Evolutionary conservation across 2,113 vertebrate species (phyloP).

Genomic region (Ellobius talpinus): DNA sequence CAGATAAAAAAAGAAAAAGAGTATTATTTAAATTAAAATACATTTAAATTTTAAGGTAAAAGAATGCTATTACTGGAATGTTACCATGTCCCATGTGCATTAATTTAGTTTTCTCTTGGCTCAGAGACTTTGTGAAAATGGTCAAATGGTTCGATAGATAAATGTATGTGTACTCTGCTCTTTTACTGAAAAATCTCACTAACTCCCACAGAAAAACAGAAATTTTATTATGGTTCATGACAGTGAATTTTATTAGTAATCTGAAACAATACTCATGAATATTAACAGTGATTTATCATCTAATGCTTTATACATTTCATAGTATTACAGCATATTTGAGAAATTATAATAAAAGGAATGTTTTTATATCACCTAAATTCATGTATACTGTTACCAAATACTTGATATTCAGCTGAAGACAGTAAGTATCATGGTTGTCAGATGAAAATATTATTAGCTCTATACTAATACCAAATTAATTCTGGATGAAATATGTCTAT

Average conservation of each 20-base stretch:
- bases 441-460: background rate
- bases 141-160: background rate
- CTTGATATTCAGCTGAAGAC: background rate
- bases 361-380: background rate
- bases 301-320: background rate
- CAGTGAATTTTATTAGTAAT: constrained; percentile 18
- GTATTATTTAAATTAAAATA: background rate
- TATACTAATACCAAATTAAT: background rate
- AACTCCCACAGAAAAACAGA: background rate
- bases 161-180: background rate
- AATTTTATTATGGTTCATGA: background rate
- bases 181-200: background rate
- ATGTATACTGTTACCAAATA: background rate
- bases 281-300: background rate
- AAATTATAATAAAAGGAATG: background rate
- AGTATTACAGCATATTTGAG: constrained; percentile 2
- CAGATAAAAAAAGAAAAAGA: background rate
- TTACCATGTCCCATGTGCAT: background rate
- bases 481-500: background rate
- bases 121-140: background rate
- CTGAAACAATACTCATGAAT: constrained; percentile 51
- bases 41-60: background rate
- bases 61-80: background rate
- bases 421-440: background rate
- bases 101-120: background rate